phyloP scores from a whole-genome alignment of 2,888 invertebrate species.

The Plagodis dolabraria region DNA sequence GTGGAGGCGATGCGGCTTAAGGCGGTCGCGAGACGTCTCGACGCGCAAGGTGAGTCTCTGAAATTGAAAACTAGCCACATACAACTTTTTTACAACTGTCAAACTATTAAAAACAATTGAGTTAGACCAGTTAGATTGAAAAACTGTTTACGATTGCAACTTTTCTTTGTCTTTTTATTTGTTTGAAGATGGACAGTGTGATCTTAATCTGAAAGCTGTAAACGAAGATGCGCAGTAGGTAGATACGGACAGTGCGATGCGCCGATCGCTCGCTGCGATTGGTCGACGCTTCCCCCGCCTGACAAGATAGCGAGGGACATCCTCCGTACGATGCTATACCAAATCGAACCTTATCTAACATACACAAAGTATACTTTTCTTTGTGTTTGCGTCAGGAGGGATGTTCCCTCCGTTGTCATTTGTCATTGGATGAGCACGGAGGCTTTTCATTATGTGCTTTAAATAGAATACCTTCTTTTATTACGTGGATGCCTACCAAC shows the following conservation, averaged over 20 bases:
- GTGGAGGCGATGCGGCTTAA: constrained; percentile 88
- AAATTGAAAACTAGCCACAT: constrained; percentile 1
- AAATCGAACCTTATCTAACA: constrained; percentile 41
- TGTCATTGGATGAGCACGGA: constrained; percentile 81
- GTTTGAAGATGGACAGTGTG: not conserved
- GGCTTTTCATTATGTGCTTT: constrained; percentile 76
- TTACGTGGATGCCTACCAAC: not conserved
- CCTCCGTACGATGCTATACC: constrained; percentile 57
- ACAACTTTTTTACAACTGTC: not conserved
- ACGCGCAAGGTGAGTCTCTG: constrained; percentile 87
- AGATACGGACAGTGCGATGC: constrained; percentile 78
- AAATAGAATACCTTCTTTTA: not conserved
- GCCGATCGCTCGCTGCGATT: constrained; percentile 66
- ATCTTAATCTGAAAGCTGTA: constrained; percentile 23
- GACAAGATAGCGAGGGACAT: constrained; percentile 83
- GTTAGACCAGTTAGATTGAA: not conserved
- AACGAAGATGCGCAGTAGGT: constrained; percentile 70
- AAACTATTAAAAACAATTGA: not conserved
- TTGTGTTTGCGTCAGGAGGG: constrained; percentile 59
- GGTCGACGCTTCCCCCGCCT: constrained; percentile 79
- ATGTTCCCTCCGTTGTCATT: constrained; percentile 78
- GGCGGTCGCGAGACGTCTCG: constrained; percentile 88
- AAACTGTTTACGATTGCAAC: not conserved
- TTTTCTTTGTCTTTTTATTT: not conserved
- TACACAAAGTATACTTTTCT: constrained; percentile 49